A percentile compares a stretch with the other conserved stretches of the same genome.
phyloP scores from a whole-genome alignment of 2,888 invertebrate genomes.

The Athripsodes cinereus region DNA sequence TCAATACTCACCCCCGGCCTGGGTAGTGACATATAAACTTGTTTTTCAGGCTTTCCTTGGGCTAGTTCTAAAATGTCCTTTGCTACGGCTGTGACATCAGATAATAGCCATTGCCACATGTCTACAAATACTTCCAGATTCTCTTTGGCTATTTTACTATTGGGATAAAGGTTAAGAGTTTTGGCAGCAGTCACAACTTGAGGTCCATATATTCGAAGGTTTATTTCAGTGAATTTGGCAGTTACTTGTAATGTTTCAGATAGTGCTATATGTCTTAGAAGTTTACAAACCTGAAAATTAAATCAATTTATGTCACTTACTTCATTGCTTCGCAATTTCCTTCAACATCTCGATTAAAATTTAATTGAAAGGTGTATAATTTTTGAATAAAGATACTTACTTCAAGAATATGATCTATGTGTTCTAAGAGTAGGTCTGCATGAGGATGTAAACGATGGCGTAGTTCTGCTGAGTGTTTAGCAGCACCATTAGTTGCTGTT shows the following conservation, averaged over 20 bases:
- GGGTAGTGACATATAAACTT: constrained; percentile 89
- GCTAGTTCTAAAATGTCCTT: constrained; percentile 82
- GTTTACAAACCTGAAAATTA: constrained; percentile 76
- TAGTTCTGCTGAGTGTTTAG: constrained; percentile 63
- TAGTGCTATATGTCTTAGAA: constrained; percentile 90
- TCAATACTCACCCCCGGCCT: constrained; percentile 80
- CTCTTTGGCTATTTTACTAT: constrained; percentile 92
- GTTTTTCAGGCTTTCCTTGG: constrained; percentile 61
- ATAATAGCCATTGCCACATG: constrained; percentile 92
- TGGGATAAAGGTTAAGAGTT: constrained; percentile 84
- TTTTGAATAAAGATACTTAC: constrained; percentile 48
- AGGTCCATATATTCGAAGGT: constrained; percentile 90
- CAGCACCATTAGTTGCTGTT: constrained; percentile 63
- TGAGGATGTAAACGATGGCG: constrained; percentile 85
- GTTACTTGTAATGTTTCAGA: constrained; percentile 93
- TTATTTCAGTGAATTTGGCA: constrained; percentile 93
- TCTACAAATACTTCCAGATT: constrained; percentile 93
- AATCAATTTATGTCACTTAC: neutral
- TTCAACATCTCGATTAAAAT: too few species aligned
- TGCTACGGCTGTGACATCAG: constrained; percentile 85
- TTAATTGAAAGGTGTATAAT: too few species aligned
- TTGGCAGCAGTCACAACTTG: constrained; percentile 92
- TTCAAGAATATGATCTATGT: constrained; percentile 97
- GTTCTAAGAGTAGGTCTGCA: constrained; percentile 92
- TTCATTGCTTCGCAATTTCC: too few species aligned